Base-by-base conservation (phyloP, 2,113 vertebrate genomes). In the Corvus cornix region DNA sequence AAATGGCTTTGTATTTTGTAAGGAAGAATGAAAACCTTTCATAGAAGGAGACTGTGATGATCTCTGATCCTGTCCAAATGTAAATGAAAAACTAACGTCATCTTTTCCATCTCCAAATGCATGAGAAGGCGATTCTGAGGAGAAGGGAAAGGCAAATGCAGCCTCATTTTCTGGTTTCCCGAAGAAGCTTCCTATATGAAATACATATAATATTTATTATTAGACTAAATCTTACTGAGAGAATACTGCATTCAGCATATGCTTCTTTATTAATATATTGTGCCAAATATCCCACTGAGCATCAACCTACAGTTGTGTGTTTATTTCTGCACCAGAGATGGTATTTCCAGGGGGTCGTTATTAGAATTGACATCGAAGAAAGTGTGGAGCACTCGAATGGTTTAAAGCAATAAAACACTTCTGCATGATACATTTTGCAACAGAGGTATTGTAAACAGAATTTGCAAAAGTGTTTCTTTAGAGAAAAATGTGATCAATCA, bases 11-110 rank as follows among this genome's bases (percentile, higher is more conserved):
- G 94, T 93, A 87, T 88, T 98, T 96, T 98, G 96, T 62, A 94
- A 92, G 35, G 97, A 92, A 97, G 97, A 97, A 91, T 97, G 93
- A 95, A 97, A 98, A 69, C 76, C 95, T 98, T 97, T 97, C 94
- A 93, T 39, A 93, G 98, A 91, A 87, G 95, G 79, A 94, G 96
- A 93, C 37, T 93, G 30, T 62, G 94, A 55, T 95, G 97, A 94
- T 84, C 93, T 98, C 93, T 97, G 95, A 97, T 98, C 97, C 77
- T 98, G 97, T 97, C 97, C 98, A 97, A 98, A 98, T 66, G 97
- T 91, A 97, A 98, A 98, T 35, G 97, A 89, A 97, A 98, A 98
- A 94, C 84, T 94, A 90, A 98, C 97, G 66, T 98, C 97, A 94
- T 98, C 98, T 97, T 97, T 98, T 90, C 95, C 97, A 93, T 98